These are phyloP conservation scores for Trissoscelio sp. DNA, from an alignment of 2,888 invertebrate species.

Conservation along the genomic window DNA sequence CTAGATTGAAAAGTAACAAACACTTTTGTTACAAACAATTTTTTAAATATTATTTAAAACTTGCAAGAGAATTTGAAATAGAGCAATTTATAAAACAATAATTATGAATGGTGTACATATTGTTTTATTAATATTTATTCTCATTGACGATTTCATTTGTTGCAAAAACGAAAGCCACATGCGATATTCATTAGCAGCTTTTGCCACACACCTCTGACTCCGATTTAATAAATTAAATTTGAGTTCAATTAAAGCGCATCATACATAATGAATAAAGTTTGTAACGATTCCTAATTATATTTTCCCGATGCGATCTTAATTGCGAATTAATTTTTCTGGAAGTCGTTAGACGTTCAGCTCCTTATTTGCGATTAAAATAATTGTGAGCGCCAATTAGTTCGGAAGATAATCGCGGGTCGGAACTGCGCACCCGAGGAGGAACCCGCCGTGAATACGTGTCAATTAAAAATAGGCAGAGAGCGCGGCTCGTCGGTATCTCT, in stretches of 20 bases:
- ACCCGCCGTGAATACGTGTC: constrained; percentile 35
- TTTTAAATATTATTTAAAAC: too few species aligned
- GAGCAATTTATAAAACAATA: too few species aligned
- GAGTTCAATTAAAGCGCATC: constrained; percentile 43
- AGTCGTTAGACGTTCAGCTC: constrained; percentile 49
- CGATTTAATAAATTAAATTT: constrained; percentile 46
- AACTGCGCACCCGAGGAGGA: constrained; percentile 12
- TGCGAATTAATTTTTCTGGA: constrained; percentile 57
- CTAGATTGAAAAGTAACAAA: too few species aligned
- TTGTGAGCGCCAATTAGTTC: constrained; percentile 58
- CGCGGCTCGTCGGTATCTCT: constrained; percentile 18
- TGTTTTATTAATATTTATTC: too few species aligned
- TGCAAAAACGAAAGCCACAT: too few species aligned
- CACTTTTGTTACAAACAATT: too few species aligned
- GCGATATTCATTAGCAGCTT: too few species aligned
- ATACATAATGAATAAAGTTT: constrained; percentile 57
- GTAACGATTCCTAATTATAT: constrained; percentile 59
- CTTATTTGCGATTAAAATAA: constrained; percentile 57
- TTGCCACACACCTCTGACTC: constrained; percentile 15
- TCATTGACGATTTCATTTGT: too few species aligned
- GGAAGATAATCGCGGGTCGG: constrained; percentile 40
- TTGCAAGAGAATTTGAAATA: too few species aligned
- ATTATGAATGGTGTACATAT: too few species aligned
- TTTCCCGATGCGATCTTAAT: constrained; percentile 61
- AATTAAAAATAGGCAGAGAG: constrained; percentile 61